Conservation (phyloP, 2,888 invertebrate genomes). For the Craniophora ligustri region DNA sequence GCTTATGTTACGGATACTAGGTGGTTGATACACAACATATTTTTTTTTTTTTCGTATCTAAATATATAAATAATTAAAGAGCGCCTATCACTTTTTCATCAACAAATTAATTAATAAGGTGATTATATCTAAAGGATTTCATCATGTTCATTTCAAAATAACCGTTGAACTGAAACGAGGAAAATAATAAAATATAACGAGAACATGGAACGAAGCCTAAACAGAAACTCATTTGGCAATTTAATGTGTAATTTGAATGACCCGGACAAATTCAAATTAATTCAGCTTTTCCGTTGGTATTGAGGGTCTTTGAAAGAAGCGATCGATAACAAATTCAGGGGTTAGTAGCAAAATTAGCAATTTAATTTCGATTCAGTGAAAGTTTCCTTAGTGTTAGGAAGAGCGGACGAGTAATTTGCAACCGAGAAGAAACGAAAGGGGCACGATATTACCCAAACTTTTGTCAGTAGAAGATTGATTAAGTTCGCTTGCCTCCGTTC, state of each 20-base stretch:
- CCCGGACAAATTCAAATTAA: constrained; percentile 68
- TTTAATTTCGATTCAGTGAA: constrained; percentile 77
- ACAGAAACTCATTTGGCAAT: constrained; percentile 55
- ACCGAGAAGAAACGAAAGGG: constrained; percentile 67
- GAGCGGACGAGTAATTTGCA: constrained; percentile 74
- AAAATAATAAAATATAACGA: constrained; percentile 37
- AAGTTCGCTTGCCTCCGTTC: constrained; percentile 58
- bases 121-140: background rate
- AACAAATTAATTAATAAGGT: background rate
- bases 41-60: no score
- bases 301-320: constrained; percentile 64
- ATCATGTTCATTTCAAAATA: constrained; percentile 21
- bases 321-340: constrained; percentile 73
- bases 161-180: constrained; percentile 10
- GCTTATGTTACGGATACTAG: no score
- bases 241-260: constrained; percentile 57
- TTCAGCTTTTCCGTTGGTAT: constrained; percentile 59
- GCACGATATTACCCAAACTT: constrained; percentile 68
- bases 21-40: no score
- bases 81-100: no score
- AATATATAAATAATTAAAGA: no score
- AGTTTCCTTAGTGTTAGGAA: constrained; percentile 71
- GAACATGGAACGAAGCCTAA: constrained; percentile 32
- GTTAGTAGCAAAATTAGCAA: constrained; percentile 79
- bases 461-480: constrained; percentile 73